Base-by-base conservation (phyloP, 2,888 invertebrate species). In the Drosophila tripunctata region DNA sequence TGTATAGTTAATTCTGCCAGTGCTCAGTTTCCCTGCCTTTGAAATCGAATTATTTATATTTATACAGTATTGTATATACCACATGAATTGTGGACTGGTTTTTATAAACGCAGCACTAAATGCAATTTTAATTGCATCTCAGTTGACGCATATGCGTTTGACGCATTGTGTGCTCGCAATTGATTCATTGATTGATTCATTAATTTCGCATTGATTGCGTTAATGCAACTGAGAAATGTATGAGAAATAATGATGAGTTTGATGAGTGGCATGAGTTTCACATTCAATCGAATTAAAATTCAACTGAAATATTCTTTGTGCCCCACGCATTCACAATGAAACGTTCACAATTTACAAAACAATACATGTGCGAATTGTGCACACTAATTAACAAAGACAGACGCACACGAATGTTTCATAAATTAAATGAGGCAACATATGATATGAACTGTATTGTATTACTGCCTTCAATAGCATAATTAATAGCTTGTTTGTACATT, bases 311-410 rank as follows among this genome's bases (percentile, higher is more conserved):
- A 21, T 44, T 31, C n/a, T 40, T 21, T 35, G 10, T 22, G 35
- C 6, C 33, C n/a, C 21, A 12, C 10, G 21, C 10, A 38, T 30
- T 54, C 24, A 62, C 40, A 56, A 27, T 22, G 17, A n/a, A n/a
- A 52, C 24, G 41, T 24, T 22, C 33, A 44, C 35, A 38, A 31
- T 36, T 36, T 17, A 63, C 33, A 35, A 22, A 33, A 68, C 30
- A 45, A 47, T 19, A 33, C 17, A 7, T 30, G 33, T 51, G 33
- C 27, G 10, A 8, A 17, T 17, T 27, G n/a, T 8, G 19, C 10
- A 58, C 21, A 51, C 58, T 67, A 67, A 67, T 67, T 67, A 67
- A 52, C 36, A 24, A 3, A 22, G 36, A 50, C 35, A 19, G 36
- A 36, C 10, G 27, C 24, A 17, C n/a, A n/a, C 14, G 22, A 47